Base-by-base conservation (phyloP, 37 sponge, comb jelly and placozoan species). In the Bolinopsis microptera region DNA sequence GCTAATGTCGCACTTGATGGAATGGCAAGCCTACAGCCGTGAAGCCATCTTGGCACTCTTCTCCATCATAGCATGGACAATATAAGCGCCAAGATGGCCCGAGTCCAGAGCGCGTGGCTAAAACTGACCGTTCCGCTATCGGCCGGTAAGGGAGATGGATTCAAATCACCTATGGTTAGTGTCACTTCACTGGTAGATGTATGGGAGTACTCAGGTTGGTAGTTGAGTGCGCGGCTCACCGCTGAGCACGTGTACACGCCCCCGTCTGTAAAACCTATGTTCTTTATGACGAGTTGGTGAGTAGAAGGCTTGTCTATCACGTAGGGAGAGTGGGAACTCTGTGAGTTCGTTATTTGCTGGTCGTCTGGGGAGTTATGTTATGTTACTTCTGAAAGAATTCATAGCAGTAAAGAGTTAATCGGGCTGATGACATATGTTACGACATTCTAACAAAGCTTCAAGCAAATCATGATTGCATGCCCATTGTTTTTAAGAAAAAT, bases 81-180 rank as follows among this genome's bases (percentile, higher is more conserved):
- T 13, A 86, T 86, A 34, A 86, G 90, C 31, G 90, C 41, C 3
- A 86, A n/a, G 13, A 77, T 35, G 22, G 90, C 35, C 90, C 90
- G 39, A 22, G 41, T 36, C 74, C 74, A 72, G 3, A 77, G 36
- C 21, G 80, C 27, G 18, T 16, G 0, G 36, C 35, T 35, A 8
- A 1, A 8, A 21, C 33, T 32, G 35, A 34, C 80, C 1, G 33
- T 36, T 8, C 80, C 80, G 32, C 80, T 77, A 0, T 32, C 80
- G 18, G 35, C 80, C 18, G 80, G 32, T 8, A 32, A 36, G 9
- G 27, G 33, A 1, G 35, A 28, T 2, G 18, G 21, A 18, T 77
- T 77, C 33, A 77, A 77, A 77, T 77, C 80, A 86, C 90, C 90
- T 41, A 86, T 86, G n/a, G 90, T 86, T 22, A 86, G 90, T 24